A percentile compares a stretch with the other conserved stretches of the same genome.
Evolutionary conservation across 2,113 vertebrate genomes (phyloP).

Genomic region (Poeciliopsis turrubarensis): DNA sequence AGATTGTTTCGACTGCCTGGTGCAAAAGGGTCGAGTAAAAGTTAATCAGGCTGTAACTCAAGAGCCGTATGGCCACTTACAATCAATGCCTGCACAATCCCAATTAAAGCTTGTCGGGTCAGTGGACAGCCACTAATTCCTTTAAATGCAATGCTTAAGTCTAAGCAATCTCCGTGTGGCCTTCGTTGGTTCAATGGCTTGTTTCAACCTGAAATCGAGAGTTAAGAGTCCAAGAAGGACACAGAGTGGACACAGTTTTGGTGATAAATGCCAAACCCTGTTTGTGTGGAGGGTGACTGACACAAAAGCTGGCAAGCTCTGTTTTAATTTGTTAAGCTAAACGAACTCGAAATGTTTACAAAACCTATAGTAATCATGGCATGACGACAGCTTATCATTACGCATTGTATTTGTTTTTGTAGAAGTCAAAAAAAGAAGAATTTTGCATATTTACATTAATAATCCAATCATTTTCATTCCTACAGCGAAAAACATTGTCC

Average conservation of each 20-base stretch:
- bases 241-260: conserved; percentile 33
- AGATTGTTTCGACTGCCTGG: conserved; percentile 58
- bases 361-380: neutral
- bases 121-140: conserved; percentile 79
- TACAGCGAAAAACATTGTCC: neutral
- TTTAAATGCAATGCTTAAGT: conserved; percentile 83
- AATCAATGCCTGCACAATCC: conserved; percentile 83
- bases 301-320: conserved; percentile 8
- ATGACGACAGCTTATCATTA: neutral
- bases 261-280: conserved; percentile 29
- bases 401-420: too few relatives aligned
- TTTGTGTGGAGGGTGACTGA: conserved; percentile 18
- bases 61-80: conserved; percentile 68
- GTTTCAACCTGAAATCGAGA: conserved; percentile 64
- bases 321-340: conserved; percentile 8
- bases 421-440: too few relatives aligned
- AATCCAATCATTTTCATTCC: too few relatives aligned
- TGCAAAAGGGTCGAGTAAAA: conserved; percentile 70
- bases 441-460: too few relatives aligned
- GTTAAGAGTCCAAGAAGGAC: conserved; percentile 67
- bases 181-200: conserved; percentile 78
- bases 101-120: conserved; percentile 82
- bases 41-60: conserved; percentile 82
- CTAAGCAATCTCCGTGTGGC: conserved; percentile 76
- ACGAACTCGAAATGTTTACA: neutral